A percentile compares a stretch with the other conserved stretches of the same genome.
Evolutionary conservation across 2,888 invertebrate genomes (phyloP).

Genomic region (Octodonta nipae): DNA sequence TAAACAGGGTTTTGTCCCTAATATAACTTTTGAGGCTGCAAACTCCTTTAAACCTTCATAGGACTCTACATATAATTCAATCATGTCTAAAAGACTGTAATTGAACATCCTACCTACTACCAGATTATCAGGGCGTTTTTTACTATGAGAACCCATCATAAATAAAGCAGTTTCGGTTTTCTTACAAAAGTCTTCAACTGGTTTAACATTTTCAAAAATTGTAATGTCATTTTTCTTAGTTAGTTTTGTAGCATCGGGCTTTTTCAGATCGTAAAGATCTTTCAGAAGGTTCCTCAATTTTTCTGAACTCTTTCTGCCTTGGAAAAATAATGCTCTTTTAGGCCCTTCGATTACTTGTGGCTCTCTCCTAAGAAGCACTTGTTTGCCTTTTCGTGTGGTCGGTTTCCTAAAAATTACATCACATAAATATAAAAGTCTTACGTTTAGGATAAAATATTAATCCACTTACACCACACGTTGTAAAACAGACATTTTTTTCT

Average conservation of each 20-base stretch:
- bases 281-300: conserved; percentile 59
- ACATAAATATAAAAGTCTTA: conserved; percentile 4
- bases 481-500: conserved; percentile 29
- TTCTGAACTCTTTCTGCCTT: conserved; percentile 69
- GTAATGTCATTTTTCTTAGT: conserved; percentile 75
- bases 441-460: conserved; percentile 2
- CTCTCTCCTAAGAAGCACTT: conserved; percentile 63
- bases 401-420: conserved; percentile 56
- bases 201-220: conserved; percentile 82
- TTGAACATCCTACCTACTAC: conserved; percentile 82
- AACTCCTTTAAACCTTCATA: conserved; percentile 71
- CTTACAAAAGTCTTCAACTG: conserved; percentile 60
- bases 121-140: conserved; percentile 88
- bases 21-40: conserved; percentile 46
- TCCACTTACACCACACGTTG: conserved; percentile 36
- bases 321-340: conserved; percentile 71
- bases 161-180: conserved; percentile 85
- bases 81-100: conserved; percentile 84
- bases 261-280: conserved; percentile 77
- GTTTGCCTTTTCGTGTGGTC: conserved; percentile 76
- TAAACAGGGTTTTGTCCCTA: conserved; percentile 79
- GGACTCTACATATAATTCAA: conserved; percentile 81
- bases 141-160: conserved; percentile 79
- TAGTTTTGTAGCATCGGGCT: conserved; percentile 66
- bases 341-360: conserved; percentile 81